These are phyloP conservation scores for Terrapene triunguis DNA, from an alignment of 2,113 vertebrate genomes.

Conservation along the genomic window DNA sequence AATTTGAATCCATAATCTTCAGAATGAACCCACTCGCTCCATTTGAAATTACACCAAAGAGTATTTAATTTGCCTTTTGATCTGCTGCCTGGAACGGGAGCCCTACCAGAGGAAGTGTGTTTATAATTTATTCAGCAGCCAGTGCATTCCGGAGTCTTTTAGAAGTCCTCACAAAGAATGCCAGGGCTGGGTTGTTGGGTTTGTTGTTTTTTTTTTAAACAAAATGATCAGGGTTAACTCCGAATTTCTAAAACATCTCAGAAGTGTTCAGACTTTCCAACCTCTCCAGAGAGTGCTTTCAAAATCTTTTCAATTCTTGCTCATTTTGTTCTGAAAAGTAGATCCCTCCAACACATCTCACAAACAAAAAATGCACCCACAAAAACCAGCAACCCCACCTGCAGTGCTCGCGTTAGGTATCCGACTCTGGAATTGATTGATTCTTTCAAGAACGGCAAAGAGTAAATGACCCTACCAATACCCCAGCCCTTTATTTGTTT, in stretches of 20 bases:
- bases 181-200: neutral
- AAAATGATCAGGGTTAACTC: constrained; percentile 33
- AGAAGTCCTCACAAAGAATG: constrained; percentile 62
- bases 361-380: constrained; percentile 13
- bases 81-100: constrained; percentile 23
- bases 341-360: constrained; percentile 10
- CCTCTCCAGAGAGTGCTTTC: constrained; percentile 18
- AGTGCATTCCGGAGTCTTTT: constrained; percentile 66
- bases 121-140: constrained; percentile 76
- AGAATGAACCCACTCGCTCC: constrained; percentile 36
- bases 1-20: neutral
- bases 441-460: neutral
- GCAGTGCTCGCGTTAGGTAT: neutral
- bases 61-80: constrained; percentile 54
- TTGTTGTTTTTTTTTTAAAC: constrained; percentile 48
- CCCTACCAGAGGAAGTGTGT: constrained; percentile 31
- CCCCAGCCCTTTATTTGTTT: neutral
- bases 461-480: constrained; percentile 16
- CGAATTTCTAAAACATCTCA: constrained; percentile 26
- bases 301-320: neutral
- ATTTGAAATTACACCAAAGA: constrained; percentile 26
- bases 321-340: constrained; percentile 24
- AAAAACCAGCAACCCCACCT: neutral
- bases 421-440: neutral
- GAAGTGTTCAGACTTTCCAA: constrained; percentile 21